Percentiles rank a stretch among this genome's conserved stretches.
phyloP scores from a whole-genome alignment of 2,113 vertebrate genomes.

The Origma solitaria region DNA sequence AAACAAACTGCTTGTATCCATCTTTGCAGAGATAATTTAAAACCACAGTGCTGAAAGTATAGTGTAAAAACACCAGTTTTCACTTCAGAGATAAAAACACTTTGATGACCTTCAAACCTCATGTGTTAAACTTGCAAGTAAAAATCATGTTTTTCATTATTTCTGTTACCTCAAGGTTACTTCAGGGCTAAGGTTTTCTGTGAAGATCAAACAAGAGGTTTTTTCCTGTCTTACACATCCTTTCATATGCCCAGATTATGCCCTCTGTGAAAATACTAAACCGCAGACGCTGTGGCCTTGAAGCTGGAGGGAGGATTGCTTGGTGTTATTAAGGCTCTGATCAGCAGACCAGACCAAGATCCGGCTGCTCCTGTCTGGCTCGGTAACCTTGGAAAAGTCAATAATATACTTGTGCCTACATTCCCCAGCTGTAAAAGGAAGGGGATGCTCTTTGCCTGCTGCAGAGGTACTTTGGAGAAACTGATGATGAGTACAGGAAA shows the following conservation, averaged over 20 bases:
- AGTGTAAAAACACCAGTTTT: constrained; percentile 34
- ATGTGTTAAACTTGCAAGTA: constrained; percentile 18
- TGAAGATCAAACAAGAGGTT: constrained; percentile 26
- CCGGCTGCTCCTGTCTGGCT: background rate
- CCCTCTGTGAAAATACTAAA: background rate
- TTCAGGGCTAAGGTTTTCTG: constrained; percentile 16
- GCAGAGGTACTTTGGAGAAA: background rate
- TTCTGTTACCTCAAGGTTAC: constrained; percentile 37
- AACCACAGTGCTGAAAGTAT: background rate
- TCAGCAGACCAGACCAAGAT: constrained; percentile 35
- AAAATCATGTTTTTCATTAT: constrained; percentile 40
- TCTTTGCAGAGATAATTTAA: background rate
- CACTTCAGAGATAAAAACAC: constrained; percentile 18
- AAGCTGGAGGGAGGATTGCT: constrained; percentile 26
- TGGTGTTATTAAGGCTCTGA: constrained; percentile 18
- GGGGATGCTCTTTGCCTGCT: background rate
- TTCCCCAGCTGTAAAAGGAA: background rate
- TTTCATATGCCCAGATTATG: background rate
- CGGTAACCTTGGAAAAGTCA: constrained; percentile 23
- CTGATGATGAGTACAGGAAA: background rate
- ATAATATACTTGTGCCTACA: background rate
- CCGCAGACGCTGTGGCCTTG: background rate
- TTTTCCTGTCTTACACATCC: background rate
- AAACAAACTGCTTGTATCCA: constrained; percentile 27
- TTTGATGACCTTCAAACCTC: constrained; percentile 49